Base-by-base conservation (phyloP, 2,888 invertebrate species). In the Aspidiotus destructor region DNA sequence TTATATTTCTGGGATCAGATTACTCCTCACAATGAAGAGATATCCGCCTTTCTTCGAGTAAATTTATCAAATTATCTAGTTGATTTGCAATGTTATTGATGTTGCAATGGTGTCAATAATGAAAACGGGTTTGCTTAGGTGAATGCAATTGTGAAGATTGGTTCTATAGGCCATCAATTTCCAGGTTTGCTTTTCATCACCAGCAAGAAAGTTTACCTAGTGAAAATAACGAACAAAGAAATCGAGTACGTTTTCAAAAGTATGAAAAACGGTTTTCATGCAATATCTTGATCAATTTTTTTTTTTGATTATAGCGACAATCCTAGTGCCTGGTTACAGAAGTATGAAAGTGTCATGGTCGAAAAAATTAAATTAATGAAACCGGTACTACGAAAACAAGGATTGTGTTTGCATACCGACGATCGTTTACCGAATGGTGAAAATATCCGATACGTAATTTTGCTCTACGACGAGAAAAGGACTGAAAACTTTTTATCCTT, bases 351-450 rank as follows among this genome's bases (percentile, higher is more conserved):
- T 41, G 44, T 55, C n/a, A 44, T 41, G 17, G 44, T 42, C 1
- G 62, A 62, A 17, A 69, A 62, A 44, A 62, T 69, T 13, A 69
- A 69, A 62, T 54, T 62, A 44, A 69, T 69, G 11, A 42, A 62
- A n/a, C 62, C 57, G 11, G 57, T 69, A 48, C 44, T 55, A 17
- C 62, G 69, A 17, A 69, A 69, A 40, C 69, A 69, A 57, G 69
- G 62, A n/a, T 53, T 69, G 10, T 69, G 54, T 17, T 44, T 69
- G 10, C 62, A 69, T 62, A 41, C 44, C 8, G 69, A 62, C n/a
- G 62, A 62, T 15, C 69, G 48, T 55, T 13, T 62, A 7, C 9
- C 62, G 1, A 16, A 44, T 8, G 54, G 15, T 6, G 9, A 13
- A 40, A 52, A 28, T 10, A 41, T 54, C 1, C 62, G 16, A 44